Evolutionary conservation across 2,113 vertebrate species (phyloP), one percentile per base, ranked within the genome.

Genomic region (Aegithalos caudatus): DNA sequence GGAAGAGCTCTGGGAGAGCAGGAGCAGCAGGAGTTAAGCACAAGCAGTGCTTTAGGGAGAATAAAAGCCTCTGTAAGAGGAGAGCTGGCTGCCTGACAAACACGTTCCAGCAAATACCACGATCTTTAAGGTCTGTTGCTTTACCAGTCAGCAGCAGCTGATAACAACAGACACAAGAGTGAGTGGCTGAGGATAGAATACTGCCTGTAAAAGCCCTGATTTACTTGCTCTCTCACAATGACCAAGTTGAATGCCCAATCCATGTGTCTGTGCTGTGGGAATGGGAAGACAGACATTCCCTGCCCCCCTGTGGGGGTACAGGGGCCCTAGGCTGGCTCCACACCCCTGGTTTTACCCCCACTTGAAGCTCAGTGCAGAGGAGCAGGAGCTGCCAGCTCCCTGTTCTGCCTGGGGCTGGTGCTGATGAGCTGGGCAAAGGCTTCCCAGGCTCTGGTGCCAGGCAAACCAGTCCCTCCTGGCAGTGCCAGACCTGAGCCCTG

Each of bases 11-110:
- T 0, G 1, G 29, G 45, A 84, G 72, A 74, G 53, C 50, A 54
- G 81, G 79, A 80, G 38, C 66, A 65, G 89, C 78, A 92, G 5
- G 79, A 85, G 94, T 86, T 91, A 81, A 95, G 76, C 54, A 48
- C 7, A 14, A 87, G 70, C 15, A 38, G 85, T 10, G 76, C 83
- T 83, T 70, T 7, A 72, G 56, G 71, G 88, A 93, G 88, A 92
- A 88, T 64, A 81, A 93, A 90, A 88, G 84, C 78, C 8, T 0
- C 38, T 73, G 74, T 50, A 51, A 80, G 86, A 95, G 82, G 40
- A 88, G 74, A 88, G 93, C 80, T 96, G 95, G 93, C 95, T 95
- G 74, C 35, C 80, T 95, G 94, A 97, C 94, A 96, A 90, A 84
- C 93, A 93, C 64, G 45, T 93, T 93, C 88, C 86, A 92, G 86